Percentiles rank a stretch among this genome's conserved stretches.
phyloP scores from a whole-genome alignment of 53 echinoderm and acorn worm species.

The Hippasteria phrygiana region DNA sequence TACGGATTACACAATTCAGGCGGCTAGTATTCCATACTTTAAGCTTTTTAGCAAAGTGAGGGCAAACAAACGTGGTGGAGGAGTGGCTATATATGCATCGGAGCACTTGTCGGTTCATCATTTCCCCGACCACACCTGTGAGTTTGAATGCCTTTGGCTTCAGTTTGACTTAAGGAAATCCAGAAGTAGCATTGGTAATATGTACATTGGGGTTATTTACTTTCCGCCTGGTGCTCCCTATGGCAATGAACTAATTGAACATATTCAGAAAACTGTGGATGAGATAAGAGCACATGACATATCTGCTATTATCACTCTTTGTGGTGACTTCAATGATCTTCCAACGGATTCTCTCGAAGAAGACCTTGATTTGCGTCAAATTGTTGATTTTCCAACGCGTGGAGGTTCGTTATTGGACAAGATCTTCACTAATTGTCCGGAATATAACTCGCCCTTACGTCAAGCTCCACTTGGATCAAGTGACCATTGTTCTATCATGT shows the following conservation, averaged over 20 bases:
- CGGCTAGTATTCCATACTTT: slow-evolving; percentile 1
- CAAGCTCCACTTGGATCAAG: slow-evolving; percentile 21
- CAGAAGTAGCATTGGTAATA: slow-evolving; percentile 8
- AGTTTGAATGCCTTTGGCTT: slow-evolving; percentile 40
- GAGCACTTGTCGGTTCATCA: slow-evolving; percentile 11
- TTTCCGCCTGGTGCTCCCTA: no score
- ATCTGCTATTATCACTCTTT: slow-evolving; percentile 8
- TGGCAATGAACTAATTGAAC: neutral
- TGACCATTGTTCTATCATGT: slow-evolving; percentile 6
- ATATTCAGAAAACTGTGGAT: neutral
- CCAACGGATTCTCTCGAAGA: neutral
- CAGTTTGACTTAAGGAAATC: slow-evolving; percentile 21
- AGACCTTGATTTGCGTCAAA: neutral
- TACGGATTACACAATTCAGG: slow-evolving; percentile 19
- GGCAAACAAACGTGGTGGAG: slow-evolving; percentile 2
- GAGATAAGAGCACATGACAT: neutral
- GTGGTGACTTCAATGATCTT: slow-evolving; percentile 16
- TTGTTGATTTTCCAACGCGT: slow-evolving; percentile 25
- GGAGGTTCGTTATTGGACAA: neutral
- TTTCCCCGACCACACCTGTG: neutral
- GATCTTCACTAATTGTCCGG: slow-evolving; percentile 12
- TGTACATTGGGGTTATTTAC: no score
- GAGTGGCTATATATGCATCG: slow-evolving; percentile 23
- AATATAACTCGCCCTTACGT: neutral
- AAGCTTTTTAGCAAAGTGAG: neutral